Evolutionary conservation across 2,888 invertebrate genomes (phyloP).

Genomic region (Xanthorhoe designata): DNA sequence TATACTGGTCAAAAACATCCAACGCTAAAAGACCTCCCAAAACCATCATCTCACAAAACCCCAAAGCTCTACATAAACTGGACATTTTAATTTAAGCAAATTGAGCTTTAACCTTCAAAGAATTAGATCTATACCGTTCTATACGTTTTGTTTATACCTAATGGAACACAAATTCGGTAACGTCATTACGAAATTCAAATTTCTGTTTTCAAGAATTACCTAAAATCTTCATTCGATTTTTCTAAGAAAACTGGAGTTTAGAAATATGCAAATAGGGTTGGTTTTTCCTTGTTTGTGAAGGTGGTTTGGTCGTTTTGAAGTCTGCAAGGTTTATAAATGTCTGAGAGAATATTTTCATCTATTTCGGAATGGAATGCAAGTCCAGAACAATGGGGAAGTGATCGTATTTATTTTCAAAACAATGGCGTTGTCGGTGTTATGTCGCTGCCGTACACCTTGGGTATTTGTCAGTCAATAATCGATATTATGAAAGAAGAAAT

Average conservation of each 20-base stretch:
- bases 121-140: slow-evolving; percentile 6
- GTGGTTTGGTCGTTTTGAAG: slow-evolving; percentile 34
- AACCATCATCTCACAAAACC: neutral
- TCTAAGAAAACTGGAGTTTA: slow-evolving; percentile 16
- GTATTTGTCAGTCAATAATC: neutral
- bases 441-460: neutral
- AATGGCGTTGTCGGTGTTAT: slow-evolving; percentile 11
- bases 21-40: slow-evolving; percentile 35
- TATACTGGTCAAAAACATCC: slow-evolving; percentile 9
- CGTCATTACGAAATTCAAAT: slow-evolving; percentile 41
- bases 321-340: slow-evolving; percentile 37
- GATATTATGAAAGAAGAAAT: no score
- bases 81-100: slow-evolving; percentile 19
- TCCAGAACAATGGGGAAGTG: slow-evolving; percentile 36
- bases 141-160: slow-evolving; percentile 22
- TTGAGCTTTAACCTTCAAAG: slow-evolving; percentile 29
- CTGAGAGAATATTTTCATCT: slow-evolving; percentile 37
- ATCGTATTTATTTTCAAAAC: slow-evolving; percentile 30
- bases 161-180: slow-evolving; percentile 32
- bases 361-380: slow-evolving; percentile 47
- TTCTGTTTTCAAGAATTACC: slow-evolving; percentile 16
- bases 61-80: slow-evolving; percentile 23
- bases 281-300: slow-evolving; percentile 12
- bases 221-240: neutral
- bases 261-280: neutral